Percentiles rank a stretch among this genome's conserved stretches.
Conservation (phyloP, 2,113 vertebrate species). For the Orycteropus afer region DNA sequence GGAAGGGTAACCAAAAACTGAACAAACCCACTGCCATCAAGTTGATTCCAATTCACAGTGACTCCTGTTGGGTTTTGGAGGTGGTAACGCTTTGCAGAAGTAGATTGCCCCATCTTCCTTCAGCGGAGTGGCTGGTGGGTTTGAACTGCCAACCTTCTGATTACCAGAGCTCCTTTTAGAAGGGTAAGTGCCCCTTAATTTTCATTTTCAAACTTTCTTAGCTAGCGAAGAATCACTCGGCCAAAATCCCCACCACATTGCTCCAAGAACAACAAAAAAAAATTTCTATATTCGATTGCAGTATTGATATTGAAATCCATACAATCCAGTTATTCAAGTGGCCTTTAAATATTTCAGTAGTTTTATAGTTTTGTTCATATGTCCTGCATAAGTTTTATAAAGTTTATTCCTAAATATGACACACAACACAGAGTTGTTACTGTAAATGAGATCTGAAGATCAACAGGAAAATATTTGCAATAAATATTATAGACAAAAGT, state of each 20-base stretch:
- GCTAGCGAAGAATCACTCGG: not conserved
- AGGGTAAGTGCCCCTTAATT: not conserved
- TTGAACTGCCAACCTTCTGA: too few species aligned
- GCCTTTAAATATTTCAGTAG: not conserved
- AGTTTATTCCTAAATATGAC: not conserved
- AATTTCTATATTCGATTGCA: not conserved
- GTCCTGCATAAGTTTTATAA: not conserved
- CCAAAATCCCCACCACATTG: not conserved
- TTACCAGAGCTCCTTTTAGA: too few species aligned
- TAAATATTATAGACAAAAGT: not conserved
- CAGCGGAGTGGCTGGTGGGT: too few species aligned
- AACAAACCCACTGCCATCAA: too few species aligned
- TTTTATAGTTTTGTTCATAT: not conserved
- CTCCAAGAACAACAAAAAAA: not conserved
- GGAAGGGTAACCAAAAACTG: too few species aligned
- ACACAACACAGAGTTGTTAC: not conserved
- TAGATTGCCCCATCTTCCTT: too few species aligned
- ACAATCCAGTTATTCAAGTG: not conserved
- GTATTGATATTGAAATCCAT: constrained; percentile 7
- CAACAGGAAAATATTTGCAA: not conserved
- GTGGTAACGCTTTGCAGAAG: too few species aligned
- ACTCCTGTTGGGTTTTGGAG: too few species aligned
- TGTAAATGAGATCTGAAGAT: not conserved
- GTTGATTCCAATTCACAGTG: too few species aligned
- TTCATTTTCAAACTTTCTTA: not conserved